These are phyloP conservation scores for Cylindroiulus punctatus DNA, from an alignment of 2,888 invertebrate species.

Conservation along the genomic window DNA sequence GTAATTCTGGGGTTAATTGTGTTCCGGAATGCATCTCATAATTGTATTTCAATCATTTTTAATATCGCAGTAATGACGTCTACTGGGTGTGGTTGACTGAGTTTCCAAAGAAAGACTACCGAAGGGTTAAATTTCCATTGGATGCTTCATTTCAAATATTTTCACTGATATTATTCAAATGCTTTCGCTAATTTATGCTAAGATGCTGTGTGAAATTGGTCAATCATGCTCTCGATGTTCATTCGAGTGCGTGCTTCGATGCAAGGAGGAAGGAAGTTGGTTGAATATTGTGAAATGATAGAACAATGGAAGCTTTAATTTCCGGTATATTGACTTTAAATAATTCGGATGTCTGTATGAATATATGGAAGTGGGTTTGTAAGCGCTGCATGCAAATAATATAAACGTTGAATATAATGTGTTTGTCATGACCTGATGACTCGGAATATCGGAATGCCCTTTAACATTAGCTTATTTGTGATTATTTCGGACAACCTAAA, in stretches of 20 bases:
- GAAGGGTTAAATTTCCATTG: background rate
- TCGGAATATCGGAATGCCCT: background rate
- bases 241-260: background rate
- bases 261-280: background rate
- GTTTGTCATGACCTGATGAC: background rate
- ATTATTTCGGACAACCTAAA: too few species aligned
- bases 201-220: too few species aligned
- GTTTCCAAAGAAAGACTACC: background rate
- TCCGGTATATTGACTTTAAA: constrained; percentile 23
- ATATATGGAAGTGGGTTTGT: constrained; percentile 12
- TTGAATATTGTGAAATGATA: background rate
- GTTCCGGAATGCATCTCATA: background rate
- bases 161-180: too few species aligned
- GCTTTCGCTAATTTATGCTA: too few species aligned
- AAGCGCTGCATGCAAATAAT: background rate
- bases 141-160: too few species aligned
- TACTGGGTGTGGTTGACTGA: background rate
- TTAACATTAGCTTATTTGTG: background rate
- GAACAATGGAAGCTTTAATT: background rate
- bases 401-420: background rate
- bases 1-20: background rate
- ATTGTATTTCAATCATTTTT: background rate
- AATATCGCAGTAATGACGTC: background rate
- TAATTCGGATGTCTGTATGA: background rate
- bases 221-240: background rate